A percentile compares a stretch with the other conserved stretches of the same genome.
These are phyloP conservation scores for Malacoctenus gilli DNA, from an alignment of 2,797 vertebrate genomes.

Conservation along the genomic window DNA sequence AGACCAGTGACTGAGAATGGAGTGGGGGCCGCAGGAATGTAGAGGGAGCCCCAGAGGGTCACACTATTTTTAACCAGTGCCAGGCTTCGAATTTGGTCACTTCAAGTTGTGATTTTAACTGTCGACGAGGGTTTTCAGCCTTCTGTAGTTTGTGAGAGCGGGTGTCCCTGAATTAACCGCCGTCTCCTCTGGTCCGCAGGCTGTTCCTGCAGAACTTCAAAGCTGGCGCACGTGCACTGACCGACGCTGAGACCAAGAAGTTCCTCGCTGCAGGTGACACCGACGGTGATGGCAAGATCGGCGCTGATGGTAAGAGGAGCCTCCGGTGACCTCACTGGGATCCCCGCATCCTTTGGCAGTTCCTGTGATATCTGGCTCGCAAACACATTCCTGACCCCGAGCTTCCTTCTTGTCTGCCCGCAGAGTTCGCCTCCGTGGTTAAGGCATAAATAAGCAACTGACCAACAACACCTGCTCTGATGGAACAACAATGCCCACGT, in stretches of 20 bases:
- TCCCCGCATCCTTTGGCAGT: neutral
- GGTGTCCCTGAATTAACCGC: constrained; percentile 21
- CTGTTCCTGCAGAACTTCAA: constrained; percentile 86
- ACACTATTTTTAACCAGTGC: constrained; percentile 5
- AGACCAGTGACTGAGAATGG: neutral
- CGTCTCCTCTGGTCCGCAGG: constrained; percentile 51
- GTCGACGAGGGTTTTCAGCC: too few relatives aligned
- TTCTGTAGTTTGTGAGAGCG: too few relatives aligned
- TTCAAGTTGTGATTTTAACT: too few relatives aligned
- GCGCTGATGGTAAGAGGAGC: constrained; percentile 72
- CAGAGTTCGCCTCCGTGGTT: constrained; percentile 81
- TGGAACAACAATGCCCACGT: constrained; percentile 81
- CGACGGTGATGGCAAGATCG: constrained; percentile 86
- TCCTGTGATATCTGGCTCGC: neutral
- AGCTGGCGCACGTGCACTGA: constrained; percentile 73
- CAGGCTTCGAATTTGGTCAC: neutral
- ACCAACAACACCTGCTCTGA: constrained; percentile 82
- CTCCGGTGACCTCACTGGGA: neutral
- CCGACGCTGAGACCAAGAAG: constrained; percentile 76
- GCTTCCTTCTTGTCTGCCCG: neutral
- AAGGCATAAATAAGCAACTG: constrained; percentile 76
- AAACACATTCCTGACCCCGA: too few relatives aligned
- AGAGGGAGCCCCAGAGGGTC: neutral
- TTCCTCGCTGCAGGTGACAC: constrained; percentile 83
- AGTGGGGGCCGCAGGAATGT: neutral